Evolutionary conservation across 2,888 invertebrate genomes (phyloP), one percentile per base, ranked within the genome.

Genomic region (Mythimna lalbum): DNA sequence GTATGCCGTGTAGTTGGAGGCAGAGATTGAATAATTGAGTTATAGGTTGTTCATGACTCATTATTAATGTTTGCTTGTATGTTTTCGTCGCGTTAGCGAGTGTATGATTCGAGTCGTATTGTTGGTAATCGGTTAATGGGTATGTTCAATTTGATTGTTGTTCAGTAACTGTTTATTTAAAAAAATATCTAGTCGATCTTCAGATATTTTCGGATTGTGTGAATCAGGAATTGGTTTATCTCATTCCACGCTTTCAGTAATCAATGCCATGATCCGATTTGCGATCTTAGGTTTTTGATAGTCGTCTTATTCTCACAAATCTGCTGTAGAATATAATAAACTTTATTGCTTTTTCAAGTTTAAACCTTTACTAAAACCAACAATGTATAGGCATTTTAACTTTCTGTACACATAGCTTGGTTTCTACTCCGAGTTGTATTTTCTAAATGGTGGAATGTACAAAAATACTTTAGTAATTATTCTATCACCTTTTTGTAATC

Each of bases 31-130:
- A 72, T 72, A 73, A 68, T 63, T 63, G 31, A 69, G 63, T 66
- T 72, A 67, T 69, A 72, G 64, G 70, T 71, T 47, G 53, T 64
- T 23, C 10, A 63, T 84, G 78, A 84, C 14, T 76, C 76, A 82
- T 72, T 57, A 31, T n/a, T n/a, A n/a, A n/a, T 61, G 62, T 74
- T 71, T 71, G 62, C 69, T 71, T 69, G 60, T 73, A 52, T 59
- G 23, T 67, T 64, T 81, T 76, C 14, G 57, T 52, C 50, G 53
- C 31, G 61, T 60, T 75, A 64, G 59, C 43, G 57, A 56, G 19
- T 61, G 33, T 62, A 68, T 23, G 50, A 36, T 62, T 31, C 14
- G 17, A 53, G 39, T 63, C 53, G 23, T 67, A 31, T 47, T 10
- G n/a, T 60, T 57, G 27, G 17, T 76, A 75, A 49, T 70, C 61